Evolutionary conservation across 1,140 invertebrate genomes (phyloP).

Genomic region (Tetranychus urticae): DNA sequence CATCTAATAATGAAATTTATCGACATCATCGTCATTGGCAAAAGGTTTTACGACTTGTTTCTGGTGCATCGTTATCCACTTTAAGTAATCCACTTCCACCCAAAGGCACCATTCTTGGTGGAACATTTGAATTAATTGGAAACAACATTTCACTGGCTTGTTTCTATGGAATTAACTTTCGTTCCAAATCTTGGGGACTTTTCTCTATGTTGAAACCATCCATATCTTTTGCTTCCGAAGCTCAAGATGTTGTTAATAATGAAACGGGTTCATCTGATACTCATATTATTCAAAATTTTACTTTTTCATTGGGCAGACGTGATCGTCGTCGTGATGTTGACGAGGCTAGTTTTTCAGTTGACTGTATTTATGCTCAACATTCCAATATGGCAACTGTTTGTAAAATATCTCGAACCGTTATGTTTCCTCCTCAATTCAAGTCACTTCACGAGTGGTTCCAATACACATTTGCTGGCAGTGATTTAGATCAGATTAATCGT

Average conservation of each 20-base stretch:
- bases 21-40: conserved; percentile 82
- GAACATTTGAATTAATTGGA: conserved; percentile 69
- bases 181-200: conserved; percentile 83
- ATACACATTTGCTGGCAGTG: conserved; percentile 76
- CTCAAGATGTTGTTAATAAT: conserved; percentile 43
- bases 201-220: conserved; percentile 82
- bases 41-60: conserved; percentile 41
- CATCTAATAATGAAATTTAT: too few relatives aligned
- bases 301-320: conserved; percentile 47
- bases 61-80: conserved; percentile 46
- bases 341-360: neutral
- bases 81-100: conserved; percentile 37
- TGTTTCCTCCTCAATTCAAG: conserved; percentile 80
- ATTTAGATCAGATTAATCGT: conserved; percentile 40
- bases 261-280: conserved; percentile 26
- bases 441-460: conserved; percentile 83
- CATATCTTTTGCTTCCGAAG: conserved; percentile 83
- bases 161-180: conserved; percentile 92
- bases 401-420: conserved; percentile 60
- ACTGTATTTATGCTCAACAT: conserved; percentile 23
- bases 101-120: conserved; percentile 61
- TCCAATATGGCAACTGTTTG: conserved; percentile 39
- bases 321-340: conserved; percentile 2
- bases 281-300: conserved; percentile 36
- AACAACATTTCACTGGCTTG: conserved; percentile 77